Evolutionary conservation across 1,140 invertebrate genomes (phyloP).

Genomic region (Bombus waltoni): DNA sequence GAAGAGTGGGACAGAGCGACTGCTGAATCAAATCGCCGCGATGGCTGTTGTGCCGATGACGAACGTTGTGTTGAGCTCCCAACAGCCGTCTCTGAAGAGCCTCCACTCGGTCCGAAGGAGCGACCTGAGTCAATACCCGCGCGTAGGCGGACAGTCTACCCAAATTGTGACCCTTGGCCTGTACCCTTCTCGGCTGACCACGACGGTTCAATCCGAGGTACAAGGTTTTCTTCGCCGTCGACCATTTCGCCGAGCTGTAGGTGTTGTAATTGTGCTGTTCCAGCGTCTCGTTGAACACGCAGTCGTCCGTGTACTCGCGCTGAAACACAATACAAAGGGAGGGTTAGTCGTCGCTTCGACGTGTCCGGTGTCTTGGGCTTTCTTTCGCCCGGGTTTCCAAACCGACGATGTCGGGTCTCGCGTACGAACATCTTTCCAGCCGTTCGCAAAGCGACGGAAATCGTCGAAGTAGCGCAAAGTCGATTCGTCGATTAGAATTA

Average conservation of each 20-base stretch:
- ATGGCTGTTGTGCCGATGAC: slow-evolving; percentile 70
- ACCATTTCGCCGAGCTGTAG: slow-evolving; percentile 90
- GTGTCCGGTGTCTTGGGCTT: too few species aligned
- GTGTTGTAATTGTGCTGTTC: slow-evolving; percentile 93
- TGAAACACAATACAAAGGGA: slow-evolving; percentile 85
- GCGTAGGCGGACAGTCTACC: slow-evolving; percentile 89
- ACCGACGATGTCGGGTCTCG: too few species aligned
- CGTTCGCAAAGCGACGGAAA: too few species aligned
- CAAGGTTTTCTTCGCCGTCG: slow-evolving; percentile 86
- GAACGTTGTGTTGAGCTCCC: slow-evolving; percentile 73
- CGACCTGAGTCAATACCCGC: slow-evolving; percentile 86
- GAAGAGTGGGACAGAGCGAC: slow-evolving; percentile 66
- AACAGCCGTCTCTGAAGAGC: slow-evolving; percentile 74
- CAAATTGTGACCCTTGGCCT: slow-evolving; percentile 87
- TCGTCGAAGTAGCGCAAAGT: too few species aligned
- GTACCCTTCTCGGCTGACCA: slow-evolving; percentile 87
- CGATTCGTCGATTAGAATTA: too few species aligned
- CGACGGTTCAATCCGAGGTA: slow-evolving; percentile 90
- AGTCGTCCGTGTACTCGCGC: slow-evolving; percentile 91
- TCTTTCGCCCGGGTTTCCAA: too few species aligned
- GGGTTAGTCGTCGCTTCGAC: not conserved
- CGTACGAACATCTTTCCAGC: too few species aligned
- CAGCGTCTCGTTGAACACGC: slow-evolving; percentile 93
- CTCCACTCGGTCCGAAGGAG: slow-evolving; percentile 82
- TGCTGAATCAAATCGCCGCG: slow-evolving; percentile 64